A percentile compares a stretch with the other conserved stretches of the same genome.
Conservation (phyloP, 1,140 invertebrate species). For the Galendromus occidentalis region DNA sequence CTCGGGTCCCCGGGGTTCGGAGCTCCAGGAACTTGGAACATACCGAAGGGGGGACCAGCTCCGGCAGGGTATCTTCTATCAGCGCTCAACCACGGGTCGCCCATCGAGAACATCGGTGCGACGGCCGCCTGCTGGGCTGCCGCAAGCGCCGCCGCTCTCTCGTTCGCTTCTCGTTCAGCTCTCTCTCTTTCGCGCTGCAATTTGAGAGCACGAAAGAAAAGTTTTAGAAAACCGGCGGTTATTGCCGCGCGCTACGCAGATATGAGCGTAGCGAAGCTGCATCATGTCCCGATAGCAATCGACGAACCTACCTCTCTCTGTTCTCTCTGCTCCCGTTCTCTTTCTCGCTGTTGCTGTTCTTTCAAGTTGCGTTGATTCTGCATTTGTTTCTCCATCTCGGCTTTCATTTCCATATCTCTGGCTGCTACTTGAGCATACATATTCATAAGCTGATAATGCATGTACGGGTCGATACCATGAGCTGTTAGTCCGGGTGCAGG, state of each 20-base stretch:
- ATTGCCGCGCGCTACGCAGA: too few relatives aligned
- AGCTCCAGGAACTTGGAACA: slow-evolving; percentile 17
- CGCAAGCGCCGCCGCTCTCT: slow-evolving; percentile 2
- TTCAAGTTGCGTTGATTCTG: not conserved
- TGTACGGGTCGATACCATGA: slow-evolving; percentile 43
- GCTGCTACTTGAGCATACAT: slow-evolving; percentile 28
- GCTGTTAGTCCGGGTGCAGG: slow-evolving; percentile 34
- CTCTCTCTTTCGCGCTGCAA: not conserved
- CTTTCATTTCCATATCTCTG: slow-evolving; percentile 43
- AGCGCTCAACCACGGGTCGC: slow-evolving; percentile 14
- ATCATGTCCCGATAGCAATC: too few relatives aligned
- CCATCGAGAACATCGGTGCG: not conserved
- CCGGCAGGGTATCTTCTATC: slow-evolving; percentile 15
- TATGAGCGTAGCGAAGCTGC: too few relatives aligned
- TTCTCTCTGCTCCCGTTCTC: not conserved
- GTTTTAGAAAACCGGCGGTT: not conserved
- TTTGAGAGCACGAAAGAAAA: not conserved
- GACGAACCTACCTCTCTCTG: not conserved
- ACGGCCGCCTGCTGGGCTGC: not conserved
- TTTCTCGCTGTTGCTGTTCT: slow-evolving; percentile 3
- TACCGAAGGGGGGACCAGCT: slow-evolving; percentile 9
- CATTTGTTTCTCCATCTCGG: slow-evolving; percentile 6
- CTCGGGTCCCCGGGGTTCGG: slow-evolving; percentile 16
- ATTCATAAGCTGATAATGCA: slow-evolving; percentile 27
- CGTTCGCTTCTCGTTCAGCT: not conserved